A percentile compares a stretch with the other conserved stretches of the same genome.
Conservation (phyloP, 2,888 invertebrate species). For the Dynastes tityus region DNA sequence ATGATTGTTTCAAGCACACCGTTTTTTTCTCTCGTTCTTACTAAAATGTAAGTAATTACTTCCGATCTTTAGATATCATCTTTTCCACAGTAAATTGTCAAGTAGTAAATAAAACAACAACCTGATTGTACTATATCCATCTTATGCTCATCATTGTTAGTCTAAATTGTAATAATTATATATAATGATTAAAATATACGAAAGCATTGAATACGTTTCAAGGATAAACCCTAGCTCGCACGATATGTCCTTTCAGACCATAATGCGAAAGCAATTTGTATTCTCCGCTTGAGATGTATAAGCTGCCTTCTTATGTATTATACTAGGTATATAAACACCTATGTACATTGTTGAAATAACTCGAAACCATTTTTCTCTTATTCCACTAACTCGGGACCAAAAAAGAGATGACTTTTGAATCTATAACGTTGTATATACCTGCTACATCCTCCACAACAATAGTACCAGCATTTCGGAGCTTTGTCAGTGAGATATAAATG, state of each 20-base stretch:
- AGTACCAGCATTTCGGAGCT: slow-evolving; percentile 44
- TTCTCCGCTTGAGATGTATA: neutral
- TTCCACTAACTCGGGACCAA: neutral
- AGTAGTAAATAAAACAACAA: slow-evolving; percentile 3
- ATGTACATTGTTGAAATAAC: neutral
- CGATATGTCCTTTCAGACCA: slow-evolving; percentile 8
- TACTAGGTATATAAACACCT: neutral
- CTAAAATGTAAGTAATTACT: too few species aligned
- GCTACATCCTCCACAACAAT: slow-evolving; percentile 28
- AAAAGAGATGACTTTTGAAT: slow-evolving; percentile 11
- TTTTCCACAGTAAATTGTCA: neutral
- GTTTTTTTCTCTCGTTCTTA: too few species aligned
- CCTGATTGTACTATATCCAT: neutral
- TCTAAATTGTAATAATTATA: slow-evolving; percentile 20
- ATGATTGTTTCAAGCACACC: too few species aligned
- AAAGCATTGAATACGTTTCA: slow-evolving; percentile 3
- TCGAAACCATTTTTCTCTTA: slow-evolving; percentile 7
- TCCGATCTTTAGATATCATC: too few species aligned
- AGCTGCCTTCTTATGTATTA: neutral
- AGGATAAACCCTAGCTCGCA: slow-evolving; percentile 18
- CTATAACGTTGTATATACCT: slow-evolving; percentile 25
- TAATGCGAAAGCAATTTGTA: slow-evolving; percentile 8
- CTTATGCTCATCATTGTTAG: slow-evolving; percentile 13
- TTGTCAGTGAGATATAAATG: slow-evolving; percentile 48
- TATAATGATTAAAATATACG: slow-evolving; percentile 23